Conservation (phyloP, 1,140 invertebrate genomes). For the Belonocnema kinseyi region DNA sequence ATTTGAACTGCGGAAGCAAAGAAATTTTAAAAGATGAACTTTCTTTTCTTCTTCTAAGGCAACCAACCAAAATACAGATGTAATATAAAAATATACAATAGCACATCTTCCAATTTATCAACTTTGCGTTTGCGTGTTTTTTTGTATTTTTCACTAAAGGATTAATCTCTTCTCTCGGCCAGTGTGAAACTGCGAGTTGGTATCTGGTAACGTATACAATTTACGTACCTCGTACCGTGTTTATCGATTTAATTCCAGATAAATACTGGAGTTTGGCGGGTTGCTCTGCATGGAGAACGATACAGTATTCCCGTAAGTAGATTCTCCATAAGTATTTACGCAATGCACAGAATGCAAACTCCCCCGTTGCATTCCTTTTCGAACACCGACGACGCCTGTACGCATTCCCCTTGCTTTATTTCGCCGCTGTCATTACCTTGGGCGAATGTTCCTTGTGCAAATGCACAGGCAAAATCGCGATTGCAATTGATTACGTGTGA, state of each 20-base stretch:
- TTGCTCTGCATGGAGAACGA: constrained; percentile 17
- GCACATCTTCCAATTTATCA: too few species aligned
- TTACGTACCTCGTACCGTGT: constrained; percentile 15
- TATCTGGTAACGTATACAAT: constrained; percentile 22
- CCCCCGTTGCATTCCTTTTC: constrained; percentile 34
- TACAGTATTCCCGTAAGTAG: constrained; percentile 29
- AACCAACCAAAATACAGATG: too few species aligned
- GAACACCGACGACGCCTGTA: constrained; percentile 26
- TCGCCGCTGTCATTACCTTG: constrained; percentile 8
- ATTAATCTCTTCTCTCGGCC: too few species aligned
- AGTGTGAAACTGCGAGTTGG: constrained; percentile 24
- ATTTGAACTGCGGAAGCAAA: too few species aligned
- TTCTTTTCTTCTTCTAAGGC: too few species aligned
- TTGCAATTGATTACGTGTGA: neutral
- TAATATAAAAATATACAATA: too few species aligned
- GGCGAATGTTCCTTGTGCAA: neutral
- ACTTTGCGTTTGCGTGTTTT: too few species aligned
- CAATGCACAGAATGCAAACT: constrained; percentile 51
- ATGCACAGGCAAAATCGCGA: neutral
- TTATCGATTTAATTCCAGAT: constrained; percentile 25
- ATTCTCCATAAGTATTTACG: constrained; percentile 33
- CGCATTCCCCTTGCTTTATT: constrained; percentile 25
- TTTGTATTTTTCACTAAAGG: too few species aligned
- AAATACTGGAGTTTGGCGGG: constrained; percentile 28
- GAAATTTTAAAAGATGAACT: too few species aligned